Evolutionary conservation across 1,140 invertebrate species (phyloP).

Genomic region (Neodiprion virginianus): DNA sequence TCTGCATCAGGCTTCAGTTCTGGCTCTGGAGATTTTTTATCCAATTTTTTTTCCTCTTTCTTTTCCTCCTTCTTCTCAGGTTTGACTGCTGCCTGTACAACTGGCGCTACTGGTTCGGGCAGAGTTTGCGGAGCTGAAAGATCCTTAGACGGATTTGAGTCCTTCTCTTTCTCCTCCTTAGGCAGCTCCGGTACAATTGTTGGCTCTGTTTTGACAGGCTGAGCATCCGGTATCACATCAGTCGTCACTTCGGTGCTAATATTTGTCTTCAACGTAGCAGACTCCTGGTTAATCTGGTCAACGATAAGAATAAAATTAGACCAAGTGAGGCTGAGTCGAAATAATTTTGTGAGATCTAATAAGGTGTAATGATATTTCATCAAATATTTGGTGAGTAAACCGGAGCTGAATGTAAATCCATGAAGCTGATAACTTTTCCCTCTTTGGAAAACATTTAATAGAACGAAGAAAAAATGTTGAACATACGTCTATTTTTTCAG

Average conservation of each 20-base stretch:
- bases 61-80: constrained; percentile 39
- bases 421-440: background rate
- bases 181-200: too few species aligned
- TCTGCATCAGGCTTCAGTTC: constrained; percentile 44
- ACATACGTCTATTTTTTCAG: constrained; percentile 51
- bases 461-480: background rate
- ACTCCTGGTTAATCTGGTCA: background rate
- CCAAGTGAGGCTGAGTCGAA: too few species aligned
- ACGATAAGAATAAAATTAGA: too few species aligned
- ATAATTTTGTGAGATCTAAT: too few species aligned
- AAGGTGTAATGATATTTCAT: too few species aligned
- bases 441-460: background rate
- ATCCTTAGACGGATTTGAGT: background rate
- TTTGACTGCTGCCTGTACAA: constrained; percentile 26
- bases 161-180: constrained; percentile 38
- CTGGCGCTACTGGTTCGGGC: constrained; percentile 7
- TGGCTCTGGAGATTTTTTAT: constrained; percentile 42
- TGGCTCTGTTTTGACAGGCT: background rate
- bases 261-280: background rate
- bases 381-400: too few species aligned
- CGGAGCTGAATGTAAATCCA: too few species aligned
- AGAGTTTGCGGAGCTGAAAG: background rate
- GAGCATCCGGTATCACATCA: background rate
- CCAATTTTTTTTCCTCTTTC: constrained; percentile 38
- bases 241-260: background rate